Percentiles rank a stretch among this genome's conserved stretches.
Conservation (phyloP, 2,888 invertebrate species). For the Luperina nickerlii region DNA sequence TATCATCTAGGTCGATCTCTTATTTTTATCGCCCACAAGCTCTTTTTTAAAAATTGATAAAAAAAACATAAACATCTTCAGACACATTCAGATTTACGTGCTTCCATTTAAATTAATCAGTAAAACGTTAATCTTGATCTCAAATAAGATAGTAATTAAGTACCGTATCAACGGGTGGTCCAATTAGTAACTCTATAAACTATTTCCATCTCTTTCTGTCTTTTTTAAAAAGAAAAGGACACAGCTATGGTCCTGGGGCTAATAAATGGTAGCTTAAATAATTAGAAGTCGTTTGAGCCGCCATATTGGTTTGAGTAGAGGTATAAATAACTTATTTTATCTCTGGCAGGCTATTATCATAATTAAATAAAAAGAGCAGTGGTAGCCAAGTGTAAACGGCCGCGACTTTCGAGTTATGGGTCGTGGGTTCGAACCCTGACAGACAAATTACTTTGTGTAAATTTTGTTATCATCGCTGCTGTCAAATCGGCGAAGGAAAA, state of each 20-base stretch:
- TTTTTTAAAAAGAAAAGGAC: conserved; percentile 57
- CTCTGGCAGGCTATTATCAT: conserved; percentile 10
- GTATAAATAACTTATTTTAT: conserved; percentile 56
- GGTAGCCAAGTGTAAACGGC: not conserved
- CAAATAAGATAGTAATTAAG: conserved; percentile 64
- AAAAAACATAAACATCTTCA: conserved; percentile 29
- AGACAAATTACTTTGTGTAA: too few relatives aligned
- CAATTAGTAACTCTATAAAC: conserved; percentile 74
- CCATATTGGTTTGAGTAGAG: conserved; percentile 65
- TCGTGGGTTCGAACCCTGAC: not conserved
- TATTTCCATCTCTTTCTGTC: conserved; percentile 53
- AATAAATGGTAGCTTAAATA: conserved; percentile 71
- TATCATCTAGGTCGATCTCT: too few relatives aligned
- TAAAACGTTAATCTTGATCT: conserved; percentile 59
- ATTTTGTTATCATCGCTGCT: not conserved
- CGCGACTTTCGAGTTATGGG: not conserved
- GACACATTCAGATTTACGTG: conserved; percentile 49
- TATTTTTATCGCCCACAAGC: too few relatives aligned
- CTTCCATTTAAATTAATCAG: conserved; percentile 60
- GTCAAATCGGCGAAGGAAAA: not conserved
- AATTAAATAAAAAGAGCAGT: conserved; percentile 28
- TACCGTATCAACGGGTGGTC: conserved; percentile 77
- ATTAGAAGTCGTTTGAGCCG: conserved; percentile 71
- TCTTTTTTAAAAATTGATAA: not conserved
- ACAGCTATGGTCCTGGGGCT: conserved; percentile 33